Conservation (phyloP, 1,140 invertebrate genomes). For the Euwallacea similis region DNA sequence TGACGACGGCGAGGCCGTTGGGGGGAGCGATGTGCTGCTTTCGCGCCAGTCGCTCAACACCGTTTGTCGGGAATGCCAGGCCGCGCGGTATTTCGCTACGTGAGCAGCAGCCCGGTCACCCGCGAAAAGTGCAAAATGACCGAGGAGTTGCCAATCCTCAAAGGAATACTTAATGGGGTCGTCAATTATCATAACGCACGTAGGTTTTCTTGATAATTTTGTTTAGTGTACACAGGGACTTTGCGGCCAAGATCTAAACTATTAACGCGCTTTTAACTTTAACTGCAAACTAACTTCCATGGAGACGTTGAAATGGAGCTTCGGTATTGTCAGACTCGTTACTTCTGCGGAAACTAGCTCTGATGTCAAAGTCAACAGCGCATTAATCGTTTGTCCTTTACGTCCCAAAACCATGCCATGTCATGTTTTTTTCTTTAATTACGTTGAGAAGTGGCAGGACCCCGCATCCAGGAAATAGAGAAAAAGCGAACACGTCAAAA, state of each 20-base stretch:
- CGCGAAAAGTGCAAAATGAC: constrained; percentile 63
- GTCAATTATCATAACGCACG: constrained; percentile 88
- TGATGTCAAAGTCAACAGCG: too few species aligned
- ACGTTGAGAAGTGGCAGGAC: too few species aligned
- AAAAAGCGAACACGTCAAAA: too few species aligned
- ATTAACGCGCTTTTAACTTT: too few species aligned
- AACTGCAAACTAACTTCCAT: too few species aligned
- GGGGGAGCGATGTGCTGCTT: constrained; percentile 50
- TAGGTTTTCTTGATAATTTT: constrained; percentile 62
- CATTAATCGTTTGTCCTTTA: not conserved
- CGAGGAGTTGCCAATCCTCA: constrained; percentile 84
- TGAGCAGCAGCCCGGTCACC: constrained; percentile 45
- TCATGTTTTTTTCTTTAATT: too few species aligned
- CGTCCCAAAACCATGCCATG: too few species aligned
- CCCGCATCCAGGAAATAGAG: too few species aligned
- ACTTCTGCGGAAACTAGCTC: too few species aligned
- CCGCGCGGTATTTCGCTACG: constrained; percentile 46
- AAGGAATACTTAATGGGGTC: constrained; percentile 83
- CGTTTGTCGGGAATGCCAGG: constrained; percentile 51
- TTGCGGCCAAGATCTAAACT: too few species aligned
- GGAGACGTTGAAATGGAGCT: too few species aligned
- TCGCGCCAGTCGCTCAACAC: constrained; percentile 54
- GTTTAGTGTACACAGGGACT: not conserved
- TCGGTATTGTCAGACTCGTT: too few species aligned
- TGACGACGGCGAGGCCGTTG: constrained; percentile 48